A percentile compares a stretch with the other conserved stretches of the same genome.
These are phyloP conservation scores for Lysandra coridon DNA, from an alignment of 2,888 invertebrate genomes.

Conservation along the genomic window DNA sequence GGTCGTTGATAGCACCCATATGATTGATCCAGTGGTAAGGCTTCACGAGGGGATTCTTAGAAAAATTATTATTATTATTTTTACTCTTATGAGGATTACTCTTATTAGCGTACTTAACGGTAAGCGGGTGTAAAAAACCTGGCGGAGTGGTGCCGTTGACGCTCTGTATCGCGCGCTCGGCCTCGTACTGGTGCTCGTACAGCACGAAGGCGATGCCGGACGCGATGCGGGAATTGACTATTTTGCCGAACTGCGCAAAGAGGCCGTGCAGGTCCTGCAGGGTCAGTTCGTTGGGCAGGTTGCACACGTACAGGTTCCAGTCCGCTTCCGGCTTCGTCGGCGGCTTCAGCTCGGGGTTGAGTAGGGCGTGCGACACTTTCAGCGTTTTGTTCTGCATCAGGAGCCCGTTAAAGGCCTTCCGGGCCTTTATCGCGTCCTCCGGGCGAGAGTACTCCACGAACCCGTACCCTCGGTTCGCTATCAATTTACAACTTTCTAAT, in stretches of 20 bases:
- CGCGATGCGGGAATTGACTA: slow-evolving; percentile 79
- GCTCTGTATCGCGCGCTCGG: slow-evolving; percentile 75
- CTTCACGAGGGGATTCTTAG: slow-evolving; percentile 71
- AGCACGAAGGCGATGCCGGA: slow-evolving; percentile 79
- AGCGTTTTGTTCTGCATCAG: slow-evolving; percentile 79
- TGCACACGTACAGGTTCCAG: slow-evolving; percentile 80
- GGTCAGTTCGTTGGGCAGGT: slow-evolving; percentile 80
- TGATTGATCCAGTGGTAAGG: slow-evolving; percentile 78
- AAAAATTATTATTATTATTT: slow-evolving; percentile 75
- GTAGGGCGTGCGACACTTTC: slow-evolving; percentile 76
- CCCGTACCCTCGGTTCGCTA: slow-evolving; percentile 79
- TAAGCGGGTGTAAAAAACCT: slow-evolving; percentile 77
- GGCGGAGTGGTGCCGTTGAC: slow-evolving; percentile 75
- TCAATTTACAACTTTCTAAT: slow-evolving; percentile 80
- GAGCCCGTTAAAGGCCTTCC: slow-evolving; percentile 77
- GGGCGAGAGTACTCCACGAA: slow-evolving; percentile 78
- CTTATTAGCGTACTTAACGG: slow-evolving; percentile 81
- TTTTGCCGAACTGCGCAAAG: slow-evolving; percentile 79
- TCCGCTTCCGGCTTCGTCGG: slow-evolving; percentile 78
- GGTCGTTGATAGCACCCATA: slow-evolving; percentile 74
- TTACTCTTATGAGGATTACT: slow-evolving; percentile 77
- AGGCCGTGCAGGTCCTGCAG: slow-evolving; percentile 79
- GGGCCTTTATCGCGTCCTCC: slow-evolving; percentile 76
- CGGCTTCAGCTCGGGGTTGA: slow-evolving; percentile 76
- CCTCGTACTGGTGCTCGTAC: slow-evolving; percentile 76